phyloP scores from a whole-genome alignment of 1,140 invertebrate species.

The Neocloeon triangulifer region DNA sequence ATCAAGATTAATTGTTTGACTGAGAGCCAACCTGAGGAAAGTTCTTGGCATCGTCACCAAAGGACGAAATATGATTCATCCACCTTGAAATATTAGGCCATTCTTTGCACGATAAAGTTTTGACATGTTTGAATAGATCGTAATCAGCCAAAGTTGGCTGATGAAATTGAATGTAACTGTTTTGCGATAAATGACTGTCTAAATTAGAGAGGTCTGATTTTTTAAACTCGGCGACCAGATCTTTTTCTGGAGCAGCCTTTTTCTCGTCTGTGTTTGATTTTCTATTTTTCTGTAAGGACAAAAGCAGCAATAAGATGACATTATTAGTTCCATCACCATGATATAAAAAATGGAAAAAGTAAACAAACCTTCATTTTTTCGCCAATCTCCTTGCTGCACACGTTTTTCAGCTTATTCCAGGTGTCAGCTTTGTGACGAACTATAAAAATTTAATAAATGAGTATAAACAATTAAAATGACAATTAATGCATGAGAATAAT shows the following conservation, averaged over 20 bases:
- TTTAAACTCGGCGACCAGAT: not conserved
- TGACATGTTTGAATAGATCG: constrained; percentile 7
- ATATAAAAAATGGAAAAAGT: too few species aligned
- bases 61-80: constrained; percentile 13
- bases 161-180: constrained; percentile 15
- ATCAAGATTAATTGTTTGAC: too few species aligned
- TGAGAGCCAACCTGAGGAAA: constrained; percentile 11
- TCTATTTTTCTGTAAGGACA: constrained; percentile 1
- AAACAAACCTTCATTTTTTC: constrained; percentile 80
- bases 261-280: too few species aligned
- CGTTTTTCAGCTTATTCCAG: constrained; percentile 87
- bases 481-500: too few species aligned
- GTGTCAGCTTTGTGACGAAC: constrained; percentile 74
- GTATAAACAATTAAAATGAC: not conserved
- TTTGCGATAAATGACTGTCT: constrained; percentile 11
- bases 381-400: constrained; percentile 90
- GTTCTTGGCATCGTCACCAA: constrained; percentile 6
- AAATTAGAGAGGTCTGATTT: constrained; percentile 5
- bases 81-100: constrained; percentile 13
- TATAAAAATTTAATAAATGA: constrained; percentile 14
- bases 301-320: not conserved
- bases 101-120: constrained; percentile 2
- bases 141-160: constrained; percentile 10
- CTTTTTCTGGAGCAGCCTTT: too few species aligned
- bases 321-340: not conserved